Evolutionary conservation across 2,113 vertebrate species (phyloP).

Genomic region (Aphyosemion australe): DNA sequence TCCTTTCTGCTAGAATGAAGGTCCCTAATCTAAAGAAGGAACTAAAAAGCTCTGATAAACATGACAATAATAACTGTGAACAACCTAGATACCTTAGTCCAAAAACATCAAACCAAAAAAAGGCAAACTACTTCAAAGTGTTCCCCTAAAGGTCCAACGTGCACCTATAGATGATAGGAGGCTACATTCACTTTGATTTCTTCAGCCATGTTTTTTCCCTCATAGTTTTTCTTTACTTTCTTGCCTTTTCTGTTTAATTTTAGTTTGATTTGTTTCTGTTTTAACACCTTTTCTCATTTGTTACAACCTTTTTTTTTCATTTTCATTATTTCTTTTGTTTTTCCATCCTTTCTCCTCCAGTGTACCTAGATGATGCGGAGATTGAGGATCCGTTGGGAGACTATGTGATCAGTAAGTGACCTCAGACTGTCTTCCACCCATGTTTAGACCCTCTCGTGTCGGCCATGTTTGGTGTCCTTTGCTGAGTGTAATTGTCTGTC

Average conservation of each 20-base stretch:
- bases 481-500: slow-evolving; percentile 24
- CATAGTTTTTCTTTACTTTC: neutral
- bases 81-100: too few species aligned
- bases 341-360: slow-evolving; percentile 34
- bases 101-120: too few species aligned
- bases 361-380: slow-evolving; percentile 71
- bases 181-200: slow-evolving; percentile 5
- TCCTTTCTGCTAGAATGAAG: too few species aligned
- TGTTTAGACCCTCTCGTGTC: neutral
- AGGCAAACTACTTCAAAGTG: too few species aligned
- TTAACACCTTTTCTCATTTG: neutral
- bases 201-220: slow-evolving; percentile 2
- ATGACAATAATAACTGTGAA: too few species aligned
- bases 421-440: slow-evolving; percentile 18
- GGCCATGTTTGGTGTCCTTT: slow-evolving; percentile 31
- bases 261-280: neutral
- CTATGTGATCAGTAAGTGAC: slow-evolving; percentile 79
- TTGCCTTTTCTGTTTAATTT: neutral
- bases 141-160: too few species aligned
- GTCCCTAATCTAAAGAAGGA: too few species aligned
- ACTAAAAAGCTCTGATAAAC: too few species aligned
- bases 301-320: slow-evolving; percentile 29
- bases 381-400: slow-evolving; percentile 74
- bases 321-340: slow-evolving; percentile 36
- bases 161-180: slow-evolving; percentile 5